Conservation (phyloP, 2,888 invertebrate genomes). For the Phortica okadai region DNA sequence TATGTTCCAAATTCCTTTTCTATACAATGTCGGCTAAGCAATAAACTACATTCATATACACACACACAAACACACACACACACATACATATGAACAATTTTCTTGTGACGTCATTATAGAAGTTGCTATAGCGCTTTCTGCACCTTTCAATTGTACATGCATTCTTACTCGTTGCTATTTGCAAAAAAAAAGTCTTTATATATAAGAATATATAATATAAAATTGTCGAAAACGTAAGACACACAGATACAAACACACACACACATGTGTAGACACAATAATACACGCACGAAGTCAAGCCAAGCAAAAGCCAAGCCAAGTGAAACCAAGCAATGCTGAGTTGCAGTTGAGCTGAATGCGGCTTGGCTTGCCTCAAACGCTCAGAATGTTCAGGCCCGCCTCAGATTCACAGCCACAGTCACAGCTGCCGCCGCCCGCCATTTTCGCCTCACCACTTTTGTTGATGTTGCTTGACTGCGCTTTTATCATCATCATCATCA, state of each 20-base stretch:
- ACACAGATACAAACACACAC: constrained; percentile 18
- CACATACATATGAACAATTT: constrained; percentile 12
- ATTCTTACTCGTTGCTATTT: no score
- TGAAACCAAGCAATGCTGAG: no score
- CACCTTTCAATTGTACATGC: no score
- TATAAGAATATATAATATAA: neutral
- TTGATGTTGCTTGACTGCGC: neutral
- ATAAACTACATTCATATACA: constrained; percentile 52
- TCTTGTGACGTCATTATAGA: constrained; percentile 59
- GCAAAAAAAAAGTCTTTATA: no score
- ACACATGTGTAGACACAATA: neutral
- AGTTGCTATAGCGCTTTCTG: constrained; percentile 43
- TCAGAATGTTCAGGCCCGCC: neutral
- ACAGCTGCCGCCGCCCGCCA: neutral
- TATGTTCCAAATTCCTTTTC: constrained; percentile 24
- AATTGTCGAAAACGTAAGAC: constrained; percentile 2
- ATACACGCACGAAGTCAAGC: neutral
- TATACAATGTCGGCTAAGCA: constrained; percentile 55
- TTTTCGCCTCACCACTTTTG: neutral
- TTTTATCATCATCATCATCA: neutral
- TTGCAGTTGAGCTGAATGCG: no score
- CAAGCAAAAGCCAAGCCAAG: neutral
- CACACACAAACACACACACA: constrained; percentile 28
- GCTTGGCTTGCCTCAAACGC: neutral
- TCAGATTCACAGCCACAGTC: constrained; percentile 34